Conservation (phyloP, 2,797 vertebrate species). For the Paramormyrops hopkinsi region DNA sequence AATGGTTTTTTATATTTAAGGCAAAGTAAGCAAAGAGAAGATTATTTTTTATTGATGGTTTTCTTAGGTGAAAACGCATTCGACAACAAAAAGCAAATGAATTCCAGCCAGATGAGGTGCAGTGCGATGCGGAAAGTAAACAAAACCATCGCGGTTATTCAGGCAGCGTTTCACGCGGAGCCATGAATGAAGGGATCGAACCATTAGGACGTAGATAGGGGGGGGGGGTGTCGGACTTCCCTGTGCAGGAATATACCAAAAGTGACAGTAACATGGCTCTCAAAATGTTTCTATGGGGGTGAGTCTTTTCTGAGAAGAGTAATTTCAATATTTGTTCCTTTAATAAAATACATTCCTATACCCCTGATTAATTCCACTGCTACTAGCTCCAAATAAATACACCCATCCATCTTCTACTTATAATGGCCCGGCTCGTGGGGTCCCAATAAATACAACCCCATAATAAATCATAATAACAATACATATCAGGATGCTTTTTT, state of each 20-base stretch:
- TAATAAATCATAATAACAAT: neutral
- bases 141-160: neutral
- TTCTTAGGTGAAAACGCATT: neutral
- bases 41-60: neutral
- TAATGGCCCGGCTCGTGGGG: neutral
- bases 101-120: neutral
- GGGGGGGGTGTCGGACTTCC: neutral
- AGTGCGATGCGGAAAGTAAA: neutral
- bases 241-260: neutral
- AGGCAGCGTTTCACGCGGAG: neutral
- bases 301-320: neutral
- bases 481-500: neutral
- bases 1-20: neutral
- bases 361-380: neutral
- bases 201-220: neutral
- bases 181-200: neutral
- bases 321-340: neutral
- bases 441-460: neutral
- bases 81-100: neutral
- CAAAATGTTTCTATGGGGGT: neutral
- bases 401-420: neutral
- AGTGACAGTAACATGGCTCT: neutral
- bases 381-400: neutral
- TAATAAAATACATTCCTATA: neutral
- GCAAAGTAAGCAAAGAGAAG: neutral